Conservation (phyloP, 1,140 invertebrate species). For the Yoshiicerus persimilis region DNA sequence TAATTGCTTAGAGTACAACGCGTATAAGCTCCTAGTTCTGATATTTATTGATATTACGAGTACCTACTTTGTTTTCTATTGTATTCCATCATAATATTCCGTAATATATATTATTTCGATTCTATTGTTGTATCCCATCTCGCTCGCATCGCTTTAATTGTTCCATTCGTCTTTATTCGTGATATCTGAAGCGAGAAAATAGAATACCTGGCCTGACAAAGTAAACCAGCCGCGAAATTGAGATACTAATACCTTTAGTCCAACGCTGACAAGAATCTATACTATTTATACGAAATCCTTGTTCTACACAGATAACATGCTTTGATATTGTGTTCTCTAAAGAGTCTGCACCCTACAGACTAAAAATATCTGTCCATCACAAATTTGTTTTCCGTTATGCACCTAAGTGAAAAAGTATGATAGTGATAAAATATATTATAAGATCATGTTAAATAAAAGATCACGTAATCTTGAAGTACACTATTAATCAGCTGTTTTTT, state of each 20-base stretch:
- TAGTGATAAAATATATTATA: background rate
- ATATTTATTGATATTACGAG: background rate
- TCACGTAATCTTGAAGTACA: background rate
- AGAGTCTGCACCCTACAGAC: no score
- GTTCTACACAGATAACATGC: background rate
- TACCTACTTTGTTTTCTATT: background rate
- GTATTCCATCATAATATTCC: background rate
- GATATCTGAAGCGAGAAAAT: slow-evolving; percentile 35
- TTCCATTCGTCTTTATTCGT: slow-evolving; percentile 31
- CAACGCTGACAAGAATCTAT: background rate
- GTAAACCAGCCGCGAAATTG: slow-evolving; percentile 33
- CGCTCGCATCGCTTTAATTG: slow-evolving; percentile 28
- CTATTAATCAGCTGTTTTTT: background rate
- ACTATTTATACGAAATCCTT: background rate
- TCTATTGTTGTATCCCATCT: background rate
- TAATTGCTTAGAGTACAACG: no score
- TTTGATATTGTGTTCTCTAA: background rate
- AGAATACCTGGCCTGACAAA: slow-evolving; percentile 30
- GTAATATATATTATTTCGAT: background rate
- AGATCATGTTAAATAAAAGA: background rate
- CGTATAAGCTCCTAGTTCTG: background rate
- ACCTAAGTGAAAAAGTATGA: background rate
- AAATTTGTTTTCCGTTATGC: no score
- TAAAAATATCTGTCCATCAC: no score
- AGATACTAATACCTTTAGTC: background rate